phyloP scores from a whole-genome alignment of 2,797 vertebrate genomes.

The Nannoperca obscura region DNA sequence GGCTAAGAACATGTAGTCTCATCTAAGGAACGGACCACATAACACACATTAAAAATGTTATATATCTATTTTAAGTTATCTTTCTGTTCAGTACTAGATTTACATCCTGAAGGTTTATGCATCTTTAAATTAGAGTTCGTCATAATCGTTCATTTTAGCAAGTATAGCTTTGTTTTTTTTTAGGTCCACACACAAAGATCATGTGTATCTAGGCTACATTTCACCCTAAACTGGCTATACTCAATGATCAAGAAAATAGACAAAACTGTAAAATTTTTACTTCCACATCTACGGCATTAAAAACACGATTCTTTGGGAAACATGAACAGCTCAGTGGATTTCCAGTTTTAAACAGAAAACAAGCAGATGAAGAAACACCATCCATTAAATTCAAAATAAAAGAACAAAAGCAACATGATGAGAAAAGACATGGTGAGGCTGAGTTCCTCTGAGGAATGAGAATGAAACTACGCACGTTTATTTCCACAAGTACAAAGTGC shows the following conservation, averaged over 20 bases:
- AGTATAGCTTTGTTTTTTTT: slow-evolving; percentile 11
- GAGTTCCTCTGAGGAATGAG: slow-evolving; percentile 72
- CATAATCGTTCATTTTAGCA: slow-evolving; percentile 47
- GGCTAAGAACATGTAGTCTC: slow-evolving; percentile 57
- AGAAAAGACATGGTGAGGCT: slow-evolving; percentile 50
- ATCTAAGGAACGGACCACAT: slow-evolving; percentile 53
- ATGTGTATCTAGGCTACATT: slow-evolving; percentile 60
- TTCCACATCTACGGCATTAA: slow-evolving; percentile 40
- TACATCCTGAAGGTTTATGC: slow-evolving; percentile 67
- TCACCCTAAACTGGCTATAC: slow-evolving; percentile 59
- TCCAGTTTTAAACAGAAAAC: slow-evolving; percentile 77
- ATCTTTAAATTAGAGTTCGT: slow-evolving; percentile 70
- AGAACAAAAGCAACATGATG: slow-evolving; percentile 38
- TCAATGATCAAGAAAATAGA: slow-evolving; percentile 46
- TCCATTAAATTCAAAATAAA: slow-evolving; percentile 48
- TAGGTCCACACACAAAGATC: slow-evolving; percentile 63
- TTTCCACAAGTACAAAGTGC: slow-evolving; percentile 68
- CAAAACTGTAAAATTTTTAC: slow-evolving; percentile 41
- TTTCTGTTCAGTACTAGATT: slow-evolving; percentile 65
- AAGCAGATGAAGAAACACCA: slow-evolving; percentile 37
- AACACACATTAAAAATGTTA: slow-evolving; percentile 55
- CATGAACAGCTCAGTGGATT: slow-evolving; percentile 51
- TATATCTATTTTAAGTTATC: slow-evolving; percentile 43
- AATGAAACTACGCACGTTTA: slow-evolving; percentile 53
- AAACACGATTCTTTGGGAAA: slow-evolving; percentile 46